Evolutionary conservation across 2,113 vertebrate species (phyloP).

Genomic region (Miniopterus natalensis): DNA sequence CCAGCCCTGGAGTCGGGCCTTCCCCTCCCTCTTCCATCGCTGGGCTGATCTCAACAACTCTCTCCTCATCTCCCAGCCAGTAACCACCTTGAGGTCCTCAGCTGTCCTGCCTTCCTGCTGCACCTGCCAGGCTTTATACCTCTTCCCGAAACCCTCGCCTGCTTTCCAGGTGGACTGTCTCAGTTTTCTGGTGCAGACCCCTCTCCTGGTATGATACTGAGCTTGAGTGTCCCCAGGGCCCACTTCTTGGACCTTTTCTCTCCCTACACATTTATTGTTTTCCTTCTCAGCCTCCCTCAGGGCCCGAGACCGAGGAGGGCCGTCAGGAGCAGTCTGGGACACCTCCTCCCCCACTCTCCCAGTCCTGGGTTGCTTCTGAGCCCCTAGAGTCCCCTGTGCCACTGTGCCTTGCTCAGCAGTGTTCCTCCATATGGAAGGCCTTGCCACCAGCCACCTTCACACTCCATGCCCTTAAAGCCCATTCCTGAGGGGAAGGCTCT

Average conservation of each 20-base stretch:
- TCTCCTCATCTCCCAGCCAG: neutral
- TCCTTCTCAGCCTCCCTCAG: neutral
- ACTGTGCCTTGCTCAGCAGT: neutral
- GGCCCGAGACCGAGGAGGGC: neutral
- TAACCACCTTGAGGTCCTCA: neutral
- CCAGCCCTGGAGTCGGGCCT: neutral
- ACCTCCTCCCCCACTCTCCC: neutral
- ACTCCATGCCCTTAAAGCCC: neutral
- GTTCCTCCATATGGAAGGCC: neutral
- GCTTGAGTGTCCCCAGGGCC: neutral
- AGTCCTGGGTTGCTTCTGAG: neutral
- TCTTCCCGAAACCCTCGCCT: neutral
- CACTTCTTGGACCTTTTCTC: neutral
- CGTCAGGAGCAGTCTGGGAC: neutral
- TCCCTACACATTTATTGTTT: neutral
- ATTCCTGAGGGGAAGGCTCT: neutral
- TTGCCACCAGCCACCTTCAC: neutral
- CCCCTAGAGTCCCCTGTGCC: neutral
- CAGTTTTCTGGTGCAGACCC: neutral
- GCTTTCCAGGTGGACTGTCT: neutral
- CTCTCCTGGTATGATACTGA: neutral
- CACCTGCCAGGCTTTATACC: neutral
- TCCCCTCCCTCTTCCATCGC: neutral
- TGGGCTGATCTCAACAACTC: neutral
- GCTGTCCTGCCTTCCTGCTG: neutral